These are phyloP conservation scores for Bovichtus variegatus DNA, from an alignment of 2,797 vertebrate genomes.

Conservation along the genomic window DNA sequence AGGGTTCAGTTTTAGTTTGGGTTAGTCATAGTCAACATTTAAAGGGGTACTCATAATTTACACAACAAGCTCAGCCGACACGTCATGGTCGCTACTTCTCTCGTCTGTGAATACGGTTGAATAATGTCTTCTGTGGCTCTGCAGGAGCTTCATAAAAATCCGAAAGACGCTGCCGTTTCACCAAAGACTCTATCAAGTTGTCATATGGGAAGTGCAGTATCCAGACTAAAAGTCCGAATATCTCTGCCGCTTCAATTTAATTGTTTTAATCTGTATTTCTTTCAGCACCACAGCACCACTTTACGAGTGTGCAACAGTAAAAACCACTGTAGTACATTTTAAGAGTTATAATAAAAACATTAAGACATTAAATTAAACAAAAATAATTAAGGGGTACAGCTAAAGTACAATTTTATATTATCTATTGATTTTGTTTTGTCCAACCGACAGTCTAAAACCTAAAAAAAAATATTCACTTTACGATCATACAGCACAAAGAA, in stretches of 20 bases:
- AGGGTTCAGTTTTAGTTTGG: neutral
- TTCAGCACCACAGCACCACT: no score
- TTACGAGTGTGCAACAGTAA: neutral
- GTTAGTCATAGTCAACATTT: neutral
- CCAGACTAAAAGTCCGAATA: no score
- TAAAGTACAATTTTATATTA: no score
- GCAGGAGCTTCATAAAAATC: neutral
- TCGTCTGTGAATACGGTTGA: neutral
- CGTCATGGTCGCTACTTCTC: neutral
- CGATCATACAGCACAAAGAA: neutral
- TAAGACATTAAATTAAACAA: no score
- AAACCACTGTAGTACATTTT: neutral
- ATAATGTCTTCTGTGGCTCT: neutral
- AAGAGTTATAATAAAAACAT: no score
- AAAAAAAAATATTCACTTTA: neutral
- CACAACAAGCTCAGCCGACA: neutral
- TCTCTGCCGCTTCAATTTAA: neutral
- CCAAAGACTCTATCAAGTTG: neutral
- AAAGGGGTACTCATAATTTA: neutral
- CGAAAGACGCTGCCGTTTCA: neutral
- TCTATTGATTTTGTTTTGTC: no score
- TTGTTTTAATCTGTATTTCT: neutral
- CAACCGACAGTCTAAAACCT: no score
- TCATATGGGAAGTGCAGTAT: neutral
- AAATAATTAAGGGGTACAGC: no score